Evolutionary conservation across 2,113 vertebrate species (phyloP).

Genomic region (Naja naja): DNA sequence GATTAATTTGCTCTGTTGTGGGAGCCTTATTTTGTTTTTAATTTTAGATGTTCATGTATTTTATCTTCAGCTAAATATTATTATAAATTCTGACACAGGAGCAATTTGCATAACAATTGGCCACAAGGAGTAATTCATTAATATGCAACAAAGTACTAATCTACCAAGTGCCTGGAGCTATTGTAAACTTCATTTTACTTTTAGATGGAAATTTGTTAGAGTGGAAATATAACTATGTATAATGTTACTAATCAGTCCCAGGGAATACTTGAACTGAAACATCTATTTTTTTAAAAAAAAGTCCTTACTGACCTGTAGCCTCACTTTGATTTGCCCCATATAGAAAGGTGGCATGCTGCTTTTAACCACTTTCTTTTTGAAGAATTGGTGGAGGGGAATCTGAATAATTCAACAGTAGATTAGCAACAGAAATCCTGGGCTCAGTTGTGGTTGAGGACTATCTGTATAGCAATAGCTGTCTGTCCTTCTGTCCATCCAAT

Average conservation of each 20-base stretch:
- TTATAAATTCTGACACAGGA: conserved; percentile 68
- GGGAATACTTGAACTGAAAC: conserved; percentile 53
- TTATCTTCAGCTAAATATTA: conserved; percentile 65
- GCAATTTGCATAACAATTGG: conserved; percentile 72
- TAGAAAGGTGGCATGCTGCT: background rate
- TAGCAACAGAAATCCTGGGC: background rate
- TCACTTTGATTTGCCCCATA: conserved; percentile 17
- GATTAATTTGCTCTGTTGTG: conserved; percentile 46
- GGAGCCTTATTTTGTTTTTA: conserved; percentile 16
- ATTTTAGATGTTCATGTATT: conserved; percentile 30
- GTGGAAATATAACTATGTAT: conserved; percentile 67
- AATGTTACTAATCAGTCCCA: conserved; percentile 71
- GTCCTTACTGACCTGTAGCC: conserved; percentile 25
- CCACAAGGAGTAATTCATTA: conserved; percentile 75
- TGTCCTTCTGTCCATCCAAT: background rate
- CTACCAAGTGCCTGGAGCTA: conserved; percentile 62
- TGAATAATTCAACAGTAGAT: conserved; percentile 11
- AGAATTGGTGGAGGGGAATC: background rate
- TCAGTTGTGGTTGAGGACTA: background rate
- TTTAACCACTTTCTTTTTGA: conserved; percentile 11
- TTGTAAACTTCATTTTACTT: conserved; percentile 74
- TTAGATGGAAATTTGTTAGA: conserved; percentile 72
- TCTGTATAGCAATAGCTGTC: background rate
- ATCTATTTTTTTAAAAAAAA: conserved; percentile 27
- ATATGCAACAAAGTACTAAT: conserved; percentile 74